phyloP scores from a whole-genome alignment of 2,113 vertebrate species.

The Polyodon spathula region DNA sequence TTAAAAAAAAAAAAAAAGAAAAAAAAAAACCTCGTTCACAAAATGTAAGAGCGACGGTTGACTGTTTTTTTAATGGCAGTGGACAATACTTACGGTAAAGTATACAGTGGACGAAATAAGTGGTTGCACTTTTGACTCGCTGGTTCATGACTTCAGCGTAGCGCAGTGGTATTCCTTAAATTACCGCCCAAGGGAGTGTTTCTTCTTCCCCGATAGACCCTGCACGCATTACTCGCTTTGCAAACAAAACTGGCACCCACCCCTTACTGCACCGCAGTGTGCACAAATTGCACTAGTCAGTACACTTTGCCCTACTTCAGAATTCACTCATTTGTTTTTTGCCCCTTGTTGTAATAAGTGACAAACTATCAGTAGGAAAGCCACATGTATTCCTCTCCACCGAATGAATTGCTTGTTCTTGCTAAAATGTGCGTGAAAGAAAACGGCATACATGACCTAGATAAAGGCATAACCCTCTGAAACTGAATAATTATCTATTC shows the following conservation, averaged over 20 bases:
- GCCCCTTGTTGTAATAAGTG: slow-evolving; percentile 5
- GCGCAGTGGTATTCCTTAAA: too few relatives aligned
- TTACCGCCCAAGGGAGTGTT: too few relatives aligned
- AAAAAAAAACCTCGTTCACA: too few relatives aligned
- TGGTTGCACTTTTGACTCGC: too few relatives aligned
- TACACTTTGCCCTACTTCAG: slow-evolving; percentile 7
- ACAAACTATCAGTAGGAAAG: slow-evolving; percentile 1
- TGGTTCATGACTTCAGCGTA: too few relatives aligned
- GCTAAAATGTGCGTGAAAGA: slow-evolving; percentile 2
- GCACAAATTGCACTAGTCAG: background rate
- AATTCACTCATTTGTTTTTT: slow-evolving; percentile 1
- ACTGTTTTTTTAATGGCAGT: too few relatives aligned
- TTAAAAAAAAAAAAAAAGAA: too few relatives aligned
- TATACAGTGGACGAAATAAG: too few relatives aligned
- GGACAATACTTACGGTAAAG: too few relatives aligned
- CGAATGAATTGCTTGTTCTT: background rate
- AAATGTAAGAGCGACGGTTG: too few relatives aligned
- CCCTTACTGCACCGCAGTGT: background rate
- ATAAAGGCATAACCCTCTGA: slow-evolving; percentile 3
- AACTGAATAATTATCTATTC: background rate
- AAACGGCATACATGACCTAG: slow-evolving; percentile 6
- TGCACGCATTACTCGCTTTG: slow-evolving; percentile 8
- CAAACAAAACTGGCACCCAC: background rate
- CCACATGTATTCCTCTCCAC: background rate
- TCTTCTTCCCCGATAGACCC: background rate